Base-by-base conservation (phyloP, 2,888 invertebrate genomes). In the Caenorhabditis angaria region DNA sequence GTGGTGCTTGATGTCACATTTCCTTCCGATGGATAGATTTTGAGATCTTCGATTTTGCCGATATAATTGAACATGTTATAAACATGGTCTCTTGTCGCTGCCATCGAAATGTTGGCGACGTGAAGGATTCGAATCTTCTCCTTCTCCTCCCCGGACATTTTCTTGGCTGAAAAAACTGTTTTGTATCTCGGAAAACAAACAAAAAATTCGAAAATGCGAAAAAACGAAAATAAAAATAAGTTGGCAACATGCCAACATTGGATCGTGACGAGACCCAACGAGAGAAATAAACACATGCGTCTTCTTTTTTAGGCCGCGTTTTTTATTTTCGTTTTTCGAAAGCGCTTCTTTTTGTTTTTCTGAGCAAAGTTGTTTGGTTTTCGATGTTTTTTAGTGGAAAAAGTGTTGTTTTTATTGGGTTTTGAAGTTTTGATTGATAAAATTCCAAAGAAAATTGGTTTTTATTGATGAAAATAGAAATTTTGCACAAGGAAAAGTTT, bases 71-170 rank as follows among this genome's bases (percentile, higher is more conserved):
- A 86, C 70, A 87, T 78, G 28, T 77, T 80, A 65, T 86, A 79
- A 47, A 87, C 68, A 59, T 86, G 83, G 24, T 87, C 87, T 14
- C 78, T 80, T 2, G 82, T 82, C 14, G 87, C 87, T 22, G 77
- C 58, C 18, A 83, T 70, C 6, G 87, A 85, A 14, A 87, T 84
- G 64, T 87, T 87, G 65, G 79, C 82, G 47, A 87, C 83, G 56
- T 87, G 86, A 25, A 86, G 80, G 62, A 87, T 82, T 54, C 64
- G 70, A n/a, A 72, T 61, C 50, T 73, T 77, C 29, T 65, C 63
- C 58, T 75, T 74, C 29, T 79, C 75, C 27, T 75, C 79, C 53
- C 63, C 70, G 20, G 65, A 69, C 78, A 76, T 78, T 18, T 56
- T 27, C 1, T 27, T 24, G 14, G 41, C 54, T 60, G 12, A 55